Conservation (phyloP, 2,113 vertebrate species). For the Numenius arquata region DNA sequence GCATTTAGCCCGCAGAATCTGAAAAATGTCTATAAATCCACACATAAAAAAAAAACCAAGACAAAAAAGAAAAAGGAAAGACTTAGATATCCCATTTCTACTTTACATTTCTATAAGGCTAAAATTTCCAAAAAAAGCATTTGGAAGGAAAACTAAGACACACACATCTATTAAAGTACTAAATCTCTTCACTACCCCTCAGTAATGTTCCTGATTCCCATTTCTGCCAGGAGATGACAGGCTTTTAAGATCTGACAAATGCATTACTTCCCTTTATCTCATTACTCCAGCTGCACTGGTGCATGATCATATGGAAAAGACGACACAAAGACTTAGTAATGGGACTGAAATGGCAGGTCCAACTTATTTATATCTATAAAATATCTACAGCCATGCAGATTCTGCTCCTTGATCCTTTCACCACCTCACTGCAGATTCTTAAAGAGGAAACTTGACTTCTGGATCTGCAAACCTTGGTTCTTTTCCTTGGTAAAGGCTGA, state of each 20-base stretch:
- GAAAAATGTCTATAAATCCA: conserved; percentile 82
- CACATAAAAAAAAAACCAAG: background rate
- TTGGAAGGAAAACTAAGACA: background rate
- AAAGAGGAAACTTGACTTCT: background rate
- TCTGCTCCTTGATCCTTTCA: background rate
- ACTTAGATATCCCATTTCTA: background rate
- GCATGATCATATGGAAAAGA: background rate
- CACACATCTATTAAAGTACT: background rate
- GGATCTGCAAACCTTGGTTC: background rate
- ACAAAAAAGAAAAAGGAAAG: background rate
- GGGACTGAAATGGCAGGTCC: background rate
- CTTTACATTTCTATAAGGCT: background rate
- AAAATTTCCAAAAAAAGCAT: background rate
- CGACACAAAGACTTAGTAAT: background rate
- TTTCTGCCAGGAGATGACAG: background rate
- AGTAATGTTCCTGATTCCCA: rapidly evolving
- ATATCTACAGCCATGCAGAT: background rate
- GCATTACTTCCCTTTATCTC: background rate
- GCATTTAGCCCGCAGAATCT: conserved; percentile 83
- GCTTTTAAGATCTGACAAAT: background rate
- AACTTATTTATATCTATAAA: background rate
- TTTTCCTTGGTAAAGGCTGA: background rate
- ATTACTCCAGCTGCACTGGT: background rate
- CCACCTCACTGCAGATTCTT: background rate
- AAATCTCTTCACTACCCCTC: background rate